Percentiles rank a stretch among this genome's conserved stretches.
These are phyloP conservation scores for Strix occidentalis DNA, from an alignment of 2,797 vertebrate genomes.

Conservation along the genomic window DNA sequence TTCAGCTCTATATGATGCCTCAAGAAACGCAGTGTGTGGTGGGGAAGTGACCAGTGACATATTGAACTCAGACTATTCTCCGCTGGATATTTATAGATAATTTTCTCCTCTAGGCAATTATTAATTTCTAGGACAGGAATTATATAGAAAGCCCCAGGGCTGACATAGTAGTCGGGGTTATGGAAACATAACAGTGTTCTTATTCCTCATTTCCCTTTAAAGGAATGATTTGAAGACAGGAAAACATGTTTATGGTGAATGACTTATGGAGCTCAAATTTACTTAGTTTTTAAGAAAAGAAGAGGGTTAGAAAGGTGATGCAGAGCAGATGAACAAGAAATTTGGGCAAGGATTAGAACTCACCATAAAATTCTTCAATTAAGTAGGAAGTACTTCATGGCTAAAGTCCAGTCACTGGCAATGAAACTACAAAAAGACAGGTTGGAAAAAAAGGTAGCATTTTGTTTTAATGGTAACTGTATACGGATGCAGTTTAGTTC, in stretches of 20 bases:
- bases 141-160: neutral
- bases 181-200: neutral
- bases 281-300: neutral
- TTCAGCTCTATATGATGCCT: neutral
- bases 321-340: neutral
- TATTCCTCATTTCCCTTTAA: neutral
- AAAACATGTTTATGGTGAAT: neutral
- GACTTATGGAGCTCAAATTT: neutral
- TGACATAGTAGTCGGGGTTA: neutral
- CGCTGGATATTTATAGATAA: neutral
- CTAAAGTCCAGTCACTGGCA: neutral
- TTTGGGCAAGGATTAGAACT: neutral
- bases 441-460: neutral
- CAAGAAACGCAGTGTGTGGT: neutral
- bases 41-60: neutral
- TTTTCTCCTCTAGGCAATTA: neutral
- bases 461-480: neutral
- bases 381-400: neutral
- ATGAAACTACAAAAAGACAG: neutral
- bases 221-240: neutral
- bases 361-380: neutral
- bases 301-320: neutral
- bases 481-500: accelerated
- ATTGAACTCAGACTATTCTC: neutral
- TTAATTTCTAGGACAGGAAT: neutral